Base-by-base conservation (phyloP, 1,140 invertebrate genomes). In the Eciton burchellii region DNA sequence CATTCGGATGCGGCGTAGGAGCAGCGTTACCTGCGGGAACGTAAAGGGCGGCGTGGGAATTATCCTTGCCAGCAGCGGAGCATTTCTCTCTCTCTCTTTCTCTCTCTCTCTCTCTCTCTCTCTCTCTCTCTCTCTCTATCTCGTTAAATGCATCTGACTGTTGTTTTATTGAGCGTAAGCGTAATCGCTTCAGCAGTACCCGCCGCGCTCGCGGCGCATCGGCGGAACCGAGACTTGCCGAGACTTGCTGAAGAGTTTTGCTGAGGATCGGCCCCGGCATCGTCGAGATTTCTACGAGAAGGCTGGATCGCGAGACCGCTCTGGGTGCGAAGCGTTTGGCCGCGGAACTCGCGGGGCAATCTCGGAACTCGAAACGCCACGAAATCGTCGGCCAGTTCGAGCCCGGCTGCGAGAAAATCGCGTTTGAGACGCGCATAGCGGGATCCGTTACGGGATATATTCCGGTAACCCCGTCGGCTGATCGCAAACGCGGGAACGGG, bases 151-250 rank as follows among this genome's bases (percentile, higher is more conserved):
- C 74, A 70, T 63, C 60, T 76, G 76, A 84, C 63, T 81, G 63
- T 84, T 84, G 82, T 84, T 82, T 84, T 84, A 84, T 84, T 84
- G 81, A 84, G 65, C 71, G 77, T 81, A 84, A 84, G 63, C 74
- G 56, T 59, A 84, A 84, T 84, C 65, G 82, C 57, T 84, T 84
- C 81, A 84, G 57, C 82, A 45, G 71, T 68, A 21, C 52, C 35
- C 47, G 8, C 21, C 29, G 77, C 82, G 54, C 72, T 84, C 76
- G 65, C 82, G 26, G 19, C 21, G 41, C 63, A 35, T 6, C 49
- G 63, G 71, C 81, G 29, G 47, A 54, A 29, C 16, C 29, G n/a
- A 47, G 4, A 41, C 35, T 11, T 21, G 41, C 57, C 56, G 43
- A 52, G n/a, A n/a, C n/a, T 76, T 29, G 24, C 29, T 43, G 41